These are phyloP conservation scores for Pygmarrhopalites habei DNA, from an alignment of 1,140 invertebrate genomes.

Conservation along the genomic window DNA sequence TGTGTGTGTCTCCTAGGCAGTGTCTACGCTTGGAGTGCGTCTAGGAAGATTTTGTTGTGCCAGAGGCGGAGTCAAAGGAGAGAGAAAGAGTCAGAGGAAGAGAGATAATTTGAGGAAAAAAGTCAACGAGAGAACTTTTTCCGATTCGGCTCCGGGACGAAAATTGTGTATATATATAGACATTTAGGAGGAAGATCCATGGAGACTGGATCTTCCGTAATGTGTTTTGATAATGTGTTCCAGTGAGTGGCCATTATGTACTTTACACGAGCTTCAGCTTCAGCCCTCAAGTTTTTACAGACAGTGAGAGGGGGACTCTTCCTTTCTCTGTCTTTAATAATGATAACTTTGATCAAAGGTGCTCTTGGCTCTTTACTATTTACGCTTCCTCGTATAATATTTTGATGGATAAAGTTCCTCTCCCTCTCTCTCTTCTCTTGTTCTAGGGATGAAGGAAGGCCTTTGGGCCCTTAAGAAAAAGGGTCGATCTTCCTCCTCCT, in stretches of 20 bases:
- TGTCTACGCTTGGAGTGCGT: too few relatives aligned
- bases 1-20: too few relatives aligned
- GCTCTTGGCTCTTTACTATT: conserved; percentile 20
- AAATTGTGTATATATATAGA: too few relatives aligned
- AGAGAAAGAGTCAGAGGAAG: neutral
- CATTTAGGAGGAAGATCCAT: neutral
- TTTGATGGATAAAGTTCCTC: conserved; percentile 10
- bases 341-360: conserved; percentile 34
- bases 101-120: conserved; percentile 1
- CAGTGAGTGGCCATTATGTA: too few relatives aligned
- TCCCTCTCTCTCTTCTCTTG: too few relatives aligned
- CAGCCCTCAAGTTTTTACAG: too few relatives aligned
- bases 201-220: neutral
- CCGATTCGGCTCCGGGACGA: conserved; percentile 1
- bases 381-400: too few relatives aligned
- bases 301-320: too few relatives aligned
- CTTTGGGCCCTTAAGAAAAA: conserved; percentile 2
- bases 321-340: conserved; percentile 17
- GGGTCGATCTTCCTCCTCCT: conserved; percentile 1
- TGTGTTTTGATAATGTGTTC: neutral
- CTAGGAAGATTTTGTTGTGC: conserved; percentile 9
- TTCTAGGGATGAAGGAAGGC: neutral
- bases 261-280: too few relatives aligned
- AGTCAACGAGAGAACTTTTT: neutral
- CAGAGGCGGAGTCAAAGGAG: conserved; percentile 26